Conservation (phyloP, 1,140 invertebrate species). For the Achroia grisella region DNA sequence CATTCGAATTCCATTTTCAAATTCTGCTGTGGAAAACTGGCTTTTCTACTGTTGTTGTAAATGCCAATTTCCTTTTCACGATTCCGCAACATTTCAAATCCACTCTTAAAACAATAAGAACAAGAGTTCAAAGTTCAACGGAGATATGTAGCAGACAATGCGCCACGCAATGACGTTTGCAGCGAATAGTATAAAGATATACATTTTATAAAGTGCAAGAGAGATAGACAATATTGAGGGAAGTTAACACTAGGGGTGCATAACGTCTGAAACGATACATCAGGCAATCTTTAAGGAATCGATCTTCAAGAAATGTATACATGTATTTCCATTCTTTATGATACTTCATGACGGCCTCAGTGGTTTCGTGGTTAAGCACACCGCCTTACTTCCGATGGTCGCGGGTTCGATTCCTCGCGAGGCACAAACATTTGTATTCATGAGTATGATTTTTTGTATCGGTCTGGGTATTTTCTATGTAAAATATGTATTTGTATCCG, state of each 20-base stretch:
- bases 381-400: too few species aligned
- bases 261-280: constrained; percentile 46
- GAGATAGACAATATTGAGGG: constrained; percentile 34
- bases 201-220: constrained; percentile 20
- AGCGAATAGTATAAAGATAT: constrained; percentile 30
- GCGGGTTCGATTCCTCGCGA: too few species aligned
- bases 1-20: constrained; percentile 61
- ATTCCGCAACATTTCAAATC: constrained; percentile 17
- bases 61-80: constrained; percentile 68
- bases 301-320: constrained; percentile 52
- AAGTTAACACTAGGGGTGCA: constrained; percentile 55
- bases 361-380: too few species aligned
- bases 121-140: constrained; percentile 28
- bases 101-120: constrained; percentile 19
- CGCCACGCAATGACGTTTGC: constrained; percentile 70
- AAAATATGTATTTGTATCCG: too few species aligned
- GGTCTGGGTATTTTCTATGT: too few species aligned
- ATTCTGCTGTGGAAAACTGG: constrained; percentile 65
- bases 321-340: too few species aligned
- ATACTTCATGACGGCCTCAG: too few species aligned
- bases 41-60: constrained; percentile 67
- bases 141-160: constrained; percentile 46
- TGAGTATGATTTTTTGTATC: too few species aligned
- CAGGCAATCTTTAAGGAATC: constrained; percentile 56
- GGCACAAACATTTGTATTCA: too few species aligned